Evolutionary conservation across 2,888 invertebrate species (phyloP), one percentile per base, ranked within the genome.

Genomic region (Syritta pipiens): DNA sequence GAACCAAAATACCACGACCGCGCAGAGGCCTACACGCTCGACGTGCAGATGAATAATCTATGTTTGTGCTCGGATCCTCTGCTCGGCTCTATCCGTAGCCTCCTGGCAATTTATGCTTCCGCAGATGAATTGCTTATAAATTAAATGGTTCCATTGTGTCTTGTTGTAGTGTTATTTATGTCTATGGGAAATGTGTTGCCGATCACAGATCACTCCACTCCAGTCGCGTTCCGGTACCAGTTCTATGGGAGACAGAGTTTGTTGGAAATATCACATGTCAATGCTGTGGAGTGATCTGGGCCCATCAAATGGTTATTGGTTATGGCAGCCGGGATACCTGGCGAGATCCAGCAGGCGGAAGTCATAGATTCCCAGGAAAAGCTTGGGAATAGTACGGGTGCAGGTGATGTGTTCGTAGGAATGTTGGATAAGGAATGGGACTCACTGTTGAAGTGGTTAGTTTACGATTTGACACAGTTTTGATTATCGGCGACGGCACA

Each of bases 261-360:
- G 53, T 26, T 32, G 44, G 63, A 26, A 65, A 71, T 63, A 59
- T 32, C 48, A 62, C 30, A 53, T 20, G 55, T 19, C 59, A 57
- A 30, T 40, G 59, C 49, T 46, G 69, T 68, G 17, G 42, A 55
- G 53, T 55, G 63, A 74, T 74, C 65, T 69, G 62, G n/a, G 68
- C 17, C 44, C 69, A 62, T 74, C 79, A 79, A 77, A 82, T 83
- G 55, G 81, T 82, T 83, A 82, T 83, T 81, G 83, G 26, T 65
- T 81, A 75, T 81, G 63, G 74, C 42, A 55, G 49, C 63, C 67
- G 74, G 32, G 42, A 42, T 68, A 55, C 60, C 28, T 62, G 49
- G 37, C 28, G 28, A 28, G 9, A 7, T 14, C 37, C 17, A 37
- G 44, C 74, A 72, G 49, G 74, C 62, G 79, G 79, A 79, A 67